A percentile compares a stretch with the other conserved stretches of the same genome.
Evolutionary conservation across 1,140 invertebrate genomes (phyloP).

Genomic region (Tetramorium parvispinum): DNA sequence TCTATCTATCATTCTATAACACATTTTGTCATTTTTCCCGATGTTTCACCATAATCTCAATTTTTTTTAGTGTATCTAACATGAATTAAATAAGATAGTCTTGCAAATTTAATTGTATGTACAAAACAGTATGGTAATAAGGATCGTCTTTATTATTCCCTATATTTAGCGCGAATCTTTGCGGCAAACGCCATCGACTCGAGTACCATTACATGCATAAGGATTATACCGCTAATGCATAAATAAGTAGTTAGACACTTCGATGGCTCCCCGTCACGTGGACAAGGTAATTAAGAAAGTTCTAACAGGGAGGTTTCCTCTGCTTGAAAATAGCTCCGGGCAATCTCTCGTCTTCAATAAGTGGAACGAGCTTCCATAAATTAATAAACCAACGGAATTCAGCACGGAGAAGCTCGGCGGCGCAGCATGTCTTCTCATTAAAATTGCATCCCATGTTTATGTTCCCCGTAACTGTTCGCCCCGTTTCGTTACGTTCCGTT

Average conservation of each 20-base stretch:
- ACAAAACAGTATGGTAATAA: background rate
- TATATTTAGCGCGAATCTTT: conserved; percentile 5
- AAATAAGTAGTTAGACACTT: conserved; percentile 17
- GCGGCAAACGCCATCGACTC: background rate
- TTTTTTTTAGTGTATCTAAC: background rate
- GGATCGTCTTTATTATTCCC: background rate
- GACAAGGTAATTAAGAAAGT: conserved; percentile 50
- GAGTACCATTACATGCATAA: conserved; percentile 25
- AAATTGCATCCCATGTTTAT: conserved; percentile 56
- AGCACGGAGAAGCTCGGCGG: background rate
- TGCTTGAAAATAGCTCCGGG: conserved; percentile 16
- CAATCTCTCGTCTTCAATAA: conserved; percentile 36
- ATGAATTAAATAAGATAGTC: background rate
- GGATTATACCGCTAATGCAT: conserved; percentile 12
- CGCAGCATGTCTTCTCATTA: conserved; percentile 35
- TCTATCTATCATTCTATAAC: background rate
- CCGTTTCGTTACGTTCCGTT: conserved; percentile 15
- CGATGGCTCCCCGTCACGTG: background rate
- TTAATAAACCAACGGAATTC: conserved; percentile 47
- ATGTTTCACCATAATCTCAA: background rate
- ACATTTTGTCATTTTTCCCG: background rate
- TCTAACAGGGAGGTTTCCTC: background rate
- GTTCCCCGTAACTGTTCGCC: background rate
- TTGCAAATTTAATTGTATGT: background rate
- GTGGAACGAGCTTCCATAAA: conserved; percentile 46